Conservation (phyloP, 2,797 vertebrate genomes). For the Paramormyrops hopkinsi region DNA sequence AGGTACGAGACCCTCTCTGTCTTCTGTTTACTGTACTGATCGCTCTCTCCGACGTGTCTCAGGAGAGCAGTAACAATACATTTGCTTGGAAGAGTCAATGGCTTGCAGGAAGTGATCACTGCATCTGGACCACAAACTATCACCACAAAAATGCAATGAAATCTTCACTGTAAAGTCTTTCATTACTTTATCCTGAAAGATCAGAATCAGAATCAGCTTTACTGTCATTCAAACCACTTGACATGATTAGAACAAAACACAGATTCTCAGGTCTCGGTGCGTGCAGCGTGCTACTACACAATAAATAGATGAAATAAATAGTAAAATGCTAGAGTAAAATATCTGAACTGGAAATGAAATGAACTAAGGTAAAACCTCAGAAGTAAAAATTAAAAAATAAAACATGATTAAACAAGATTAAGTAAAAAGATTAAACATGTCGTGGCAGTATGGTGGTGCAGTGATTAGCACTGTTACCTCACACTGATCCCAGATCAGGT, state of each 20-base stretch:
- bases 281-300: no score
- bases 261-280: no score
- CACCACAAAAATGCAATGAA: neutral
- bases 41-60: neutral
- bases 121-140: neutral
- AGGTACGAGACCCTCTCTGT: slow-evolving; percentile 2
- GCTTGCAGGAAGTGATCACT: neutral
- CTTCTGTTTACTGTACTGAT: neutral
- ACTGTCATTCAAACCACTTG: no score
- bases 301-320: no score
- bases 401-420: no score
- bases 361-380: no score
- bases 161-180: neutral
- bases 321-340: no score
- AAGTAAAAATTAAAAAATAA: no score
- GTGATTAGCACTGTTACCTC: neutral
- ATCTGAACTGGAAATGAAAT: no score
- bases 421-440: neutral
- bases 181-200: neutral
- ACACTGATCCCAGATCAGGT: neutral
- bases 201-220: no score
- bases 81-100: neutral
- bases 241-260: no score
- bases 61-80: neutral
- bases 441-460: neutral